Evolutionary conservation across 2,797 vertebrate species (phyloP).

Genomic region (Megaceryle alcyon): DNA sequence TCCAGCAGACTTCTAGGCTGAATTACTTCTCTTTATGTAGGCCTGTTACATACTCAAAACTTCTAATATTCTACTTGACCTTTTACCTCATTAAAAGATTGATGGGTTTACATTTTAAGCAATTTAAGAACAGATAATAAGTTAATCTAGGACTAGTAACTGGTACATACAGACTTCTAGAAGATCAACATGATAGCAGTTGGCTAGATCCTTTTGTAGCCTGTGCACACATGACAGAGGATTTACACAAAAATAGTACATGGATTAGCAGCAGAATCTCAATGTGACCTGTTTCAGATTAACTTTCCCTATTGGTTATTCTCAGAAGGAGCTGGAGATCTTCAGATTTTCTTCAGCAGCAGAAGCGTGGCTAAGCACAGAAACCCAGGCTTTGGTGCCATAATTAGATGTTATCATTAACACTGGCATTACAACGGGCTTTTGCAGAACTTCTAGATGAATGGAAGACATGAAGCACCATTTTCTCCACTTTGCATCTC

Average conservation of each 20-base stretch:
- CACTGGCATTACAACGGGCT: neutral
- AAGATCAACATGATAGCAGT: constrained; percentile 46
- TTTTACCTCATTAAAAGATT: constrained; percentile 67
- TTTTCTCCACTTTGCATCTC: neutral
- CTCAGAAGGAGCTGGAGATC: neutral
- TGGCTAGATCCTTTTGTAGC: constrained; percentile 38
- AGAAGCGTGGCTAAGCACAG: neutral
- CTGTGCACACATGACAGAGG: constrained; percentile 13
- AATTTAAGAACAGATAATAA: constrained; percentile 67
- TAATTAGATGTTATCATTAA: neutral
- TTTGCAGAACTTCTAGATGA: neutral
- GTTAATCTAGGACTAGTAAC: constrained; percentile 56
- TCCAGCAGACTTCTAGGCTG: neutral
- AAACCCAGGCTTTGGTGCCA: neutral
- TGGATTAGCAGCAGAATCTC: constrained; percentile 69
- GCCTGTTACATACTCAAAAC: constrained; percentile 17
- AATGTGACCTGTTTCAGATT: constrained; percentile 61
- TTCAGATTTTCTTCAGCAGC: neutral
- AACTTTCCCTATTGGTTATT: constrained; percentile 47
- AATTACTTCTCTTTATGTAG: neutral
- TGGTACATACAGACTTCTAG: constrained; percentile 10
- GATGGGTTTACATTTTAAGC: constrained; percentile 54
- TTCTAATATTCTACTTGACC: constrained; percentile 49
- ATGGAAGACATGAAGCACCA: neutral
- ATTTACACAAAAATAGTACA: constrained; percentile 55